A percentile compares a stretch with the other conserved stretches of the same genome.
Conservation (phyloP, 2,113 vertebrate species). For the Silurus glanis region DNA sequence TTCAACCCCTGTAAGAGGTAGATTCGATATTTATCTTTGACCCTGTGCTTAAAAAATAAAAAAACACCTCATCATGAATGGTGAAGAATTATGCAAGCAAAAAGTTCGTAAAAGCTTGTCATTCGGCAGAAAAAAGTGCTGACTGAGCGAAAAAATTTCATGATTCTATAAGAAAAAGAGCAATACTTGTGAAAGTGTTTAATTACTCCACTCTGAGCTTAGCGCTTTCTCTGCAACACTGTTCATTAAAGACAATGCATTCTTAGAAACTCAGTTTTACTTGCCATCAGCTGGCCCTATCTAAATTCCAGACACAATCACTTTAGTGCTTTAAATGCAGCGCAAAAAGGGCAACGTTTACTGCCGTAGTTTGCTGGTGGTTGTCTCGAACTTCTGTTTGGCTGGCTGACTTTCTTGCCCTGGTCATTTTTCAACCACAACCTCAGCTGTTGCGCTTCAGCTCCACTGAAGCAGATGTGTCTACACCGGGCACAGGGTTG, state of each 20-base stretch:
- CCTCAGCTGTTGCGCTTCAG: conserved; percentile 63
- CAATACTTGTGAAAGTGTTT: not conserved
- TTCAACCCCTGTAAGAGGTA: not conserved
- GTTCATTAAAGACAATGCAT: conserved; percentile 33
- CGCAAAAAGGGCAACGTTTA: conserved; percentile 11
- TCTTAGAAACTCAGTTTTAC: conserved; percentile 54
- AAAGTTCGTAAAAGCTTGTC: not conserved
- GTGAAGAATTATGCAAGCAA: not conserved
- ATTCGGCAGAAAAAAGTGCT: conserved; percentile 16
- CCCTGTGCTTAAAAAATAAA: not conserved
- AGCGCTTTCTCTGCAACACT: conserved; percentile 18
- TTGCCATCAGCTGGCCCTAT: conserved; percentile 34
- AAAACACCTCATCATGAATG: conserved; percentile 9
- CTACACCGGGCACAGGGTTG: conserved; percentile 59
- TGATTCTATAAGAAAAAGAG: not conserved
- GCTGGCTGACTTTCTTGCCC: conserved; percentile 66
- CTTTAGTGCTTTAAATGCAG: not conserved
- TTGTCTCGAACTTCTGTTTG: conserved; percentile 65
- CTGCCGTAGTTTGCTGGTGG: conserved; percentile 52
- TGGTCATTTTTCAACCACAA: conserved; percentile 58
- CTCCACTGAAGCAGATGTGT: conserved; percentile 49
- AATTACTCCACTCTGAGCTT: conserved; percentile 6
- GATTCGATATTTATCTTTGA: not conserved
- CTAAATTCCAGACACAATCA: conserved; percentile 15
- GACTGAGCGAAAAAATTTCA: conserved; percentile 1